Percentiles rank a stretch among this genome's conserved stretches.
phyloP scores from a whole-genome alignment of 2,797 vertebrate genomes.

The Eupleurogrammus muticus region DNA sequence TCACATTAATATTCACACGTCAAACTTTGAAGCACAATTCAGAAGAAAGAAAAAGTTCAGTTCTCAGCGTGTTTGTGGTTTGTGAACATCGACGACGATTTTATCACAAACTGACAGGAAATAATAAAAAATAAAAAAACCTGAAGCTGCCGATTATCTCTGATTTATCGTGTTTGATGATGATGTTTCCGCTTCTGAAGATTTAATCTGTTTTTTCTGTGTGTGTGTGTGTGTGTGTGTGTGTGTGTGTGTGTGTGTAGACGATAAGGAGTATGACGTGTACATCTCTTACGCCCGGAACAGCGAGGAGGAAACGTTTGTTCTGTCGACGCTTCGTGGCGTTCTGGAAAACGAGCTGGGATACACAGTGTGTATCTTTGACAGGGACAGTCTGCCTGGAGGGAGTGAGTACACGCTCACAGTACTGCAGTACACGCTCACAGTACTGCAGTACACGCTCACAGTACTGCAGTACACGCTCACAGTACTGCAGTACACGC shows the following conservation, averaged over 20 bases:
- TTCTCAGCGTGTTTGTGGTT: no score
- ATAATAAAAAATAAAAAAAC: no score
- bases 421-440: neutral
- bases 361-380: constrained; percentile 96
- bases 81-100: no score
- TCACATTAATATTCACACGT: no score
- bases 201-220: no score
- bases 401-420: constrained; percentile 90
- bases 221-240: constrained; percentile 20
- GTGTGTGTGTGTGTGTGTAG: constrained; percentile 70
- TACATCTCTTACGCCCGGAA: constrained; percentile 96
- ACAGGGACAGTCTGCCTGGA: constrained; percentile 95
- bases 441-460: neutral
- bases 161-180: no score
- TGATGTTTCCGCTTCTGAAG: no score
- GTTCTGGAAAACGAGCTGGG: constrained; percentile 95
- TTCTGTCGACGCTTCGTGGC: constrained; percentile 88
- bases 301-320: constrained; percentile 94
- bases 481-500: neutral
- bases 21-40: no score
- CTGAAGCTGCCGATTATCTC: no score
- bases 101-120: no score
- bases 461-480: neutral
- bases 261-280: constrained; percentile 94
- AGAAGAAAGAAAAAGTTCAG: no score